A percentile compares a stretch with the other conserved stretches of the same genome.
Conservation (phyloP, 2,888 invertebrate genomes). For the Zootermopsis nevadensis region DNA sequence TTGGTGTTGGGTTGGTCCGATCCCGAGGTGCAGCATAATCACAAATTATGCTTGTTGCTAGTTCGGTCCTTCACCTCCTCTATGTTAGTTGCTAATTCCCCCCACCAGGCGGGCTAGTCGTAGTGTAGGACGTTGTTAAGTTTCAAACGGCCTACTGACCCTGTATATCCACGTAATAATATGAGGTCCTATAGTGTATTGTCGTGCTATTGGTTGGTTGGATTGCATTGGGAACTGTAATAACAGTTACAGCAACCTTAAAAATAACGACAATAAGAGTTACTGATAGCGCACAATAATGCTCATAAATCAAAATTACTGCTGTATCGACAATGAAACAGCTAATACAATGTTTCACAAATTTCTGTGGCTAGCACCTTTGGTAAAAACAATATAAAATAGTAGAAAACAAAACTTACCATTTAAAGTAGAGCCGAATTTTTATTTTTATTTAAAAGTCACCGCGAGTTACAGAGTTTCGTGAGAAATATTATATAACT, state of each 20-base stretch:
- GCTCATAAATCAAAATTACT: no score
- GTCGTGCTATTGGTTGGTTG: neutral
- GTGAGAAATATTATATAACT: no score
- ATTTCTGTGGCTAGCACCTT: no score
- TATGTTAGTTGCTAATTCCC: slow-evolving; percentile 6
- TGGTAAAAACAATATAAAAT: no score
- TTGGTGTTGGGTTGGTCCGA: slow-evolving; percentile 12
- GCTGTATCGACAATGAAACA: no score
- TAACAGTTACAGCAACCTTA: neutral
- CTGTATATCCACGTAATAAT: neutral
- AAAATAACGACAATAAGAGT: neutral
- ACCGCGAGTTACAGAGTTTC: no score
- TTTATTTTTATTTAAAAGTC: no score
- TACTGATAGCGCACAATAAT: no score
- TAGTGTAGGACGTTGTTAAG: slow-evolving; percentile 26
- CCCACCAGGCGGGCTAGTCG: neutral
- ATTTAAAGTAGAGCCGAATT: no score
- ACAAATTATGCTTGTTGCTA: neutral
- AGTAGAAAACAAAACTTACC: no score
- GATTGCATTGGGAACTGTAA: neutral
- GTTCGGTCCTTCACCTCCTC: neutral
- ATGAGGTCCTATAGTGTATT: neutral
- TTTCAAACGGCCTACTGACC: slow-evolving; percentile 18
- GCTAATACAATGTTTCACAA: no score
- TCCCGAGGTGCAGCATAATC: neutral